Evolutionary conservation across 2,888 invertebrate genomes (phyloP).

Genomic region (Drosophila recens): DNA sequence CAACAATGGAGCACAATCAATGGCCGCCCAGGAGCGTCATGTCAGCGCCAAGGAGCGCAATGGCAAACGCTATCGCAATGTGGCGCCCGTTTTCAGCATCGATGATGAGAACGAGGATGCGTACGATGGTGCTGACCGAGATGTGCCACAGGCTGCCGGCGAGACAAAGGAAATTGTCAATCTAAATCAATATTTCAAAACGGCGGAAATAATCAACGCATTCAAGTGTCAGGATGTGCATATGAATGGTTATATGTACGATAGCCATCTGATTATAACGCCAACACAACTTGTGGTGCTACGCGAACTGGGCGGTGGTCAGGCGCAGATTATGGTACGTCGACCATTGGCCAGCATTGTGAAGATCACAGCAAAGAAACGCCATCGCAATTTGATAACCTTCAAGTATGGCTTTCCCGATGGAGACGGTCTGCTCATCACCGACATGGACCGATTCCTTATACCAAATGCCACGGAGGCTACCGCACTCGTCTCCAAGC

Average conservation of each 20-base stretch:
- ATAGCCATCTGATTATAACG: slow-evolving; percentile 95
- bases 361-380: slow-evolving; percentile 98
- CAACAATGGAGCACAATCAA: slow-evolving; percentile 64
- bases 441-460: slow-evolving; percentile 95
- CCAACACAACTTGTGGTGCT: slow-evolving; percentile 94
- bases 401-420: slow-evolving; percentile 97
- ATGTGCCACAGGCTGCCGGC: slow-evolving; percentile 85
- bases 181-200: slow-evolving; percentile 92
- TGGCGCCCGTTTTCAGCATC: slow-evolving; percentile 97
- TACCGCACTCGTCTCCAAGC: slow-evolving; percentile 95
- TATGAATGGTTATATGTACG: slow-evolving; percentile 94
- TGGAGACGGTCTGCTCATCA: slow-evolving; percentile 92
- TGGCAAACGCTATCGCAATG: slow-evolving; percentile 95
- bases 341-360: slow-evolving; percentile 96
- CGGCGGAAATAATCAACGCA: slow-evolving; percentile 92
- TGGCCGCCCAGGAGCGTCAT: slow-evolving; percentile 88
- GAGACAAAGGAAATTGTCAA: slow-evolving; percentile 93
- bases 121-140: slow-evolving; percentile 61
- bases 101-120: slow-evolving; percentile 92
- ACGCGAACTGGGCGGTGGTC: slow-evolving; percentile 90
- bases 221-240: slow-evolving; percentile 97
- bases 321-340: slow-evolving; percentile 94
- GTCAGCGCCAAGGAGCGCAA: slow-evolving; percentile 93
- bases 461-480: slow-evolving; percentile 96
- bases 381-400: slow-evolving; percentile 97